A percentile compares a stretch with the other conserved stretches of the same genome.
Conservation (phyloP, 30 jellyfish, hydroid and myxozoan species). For the Hydra vulgaris region DNA sequence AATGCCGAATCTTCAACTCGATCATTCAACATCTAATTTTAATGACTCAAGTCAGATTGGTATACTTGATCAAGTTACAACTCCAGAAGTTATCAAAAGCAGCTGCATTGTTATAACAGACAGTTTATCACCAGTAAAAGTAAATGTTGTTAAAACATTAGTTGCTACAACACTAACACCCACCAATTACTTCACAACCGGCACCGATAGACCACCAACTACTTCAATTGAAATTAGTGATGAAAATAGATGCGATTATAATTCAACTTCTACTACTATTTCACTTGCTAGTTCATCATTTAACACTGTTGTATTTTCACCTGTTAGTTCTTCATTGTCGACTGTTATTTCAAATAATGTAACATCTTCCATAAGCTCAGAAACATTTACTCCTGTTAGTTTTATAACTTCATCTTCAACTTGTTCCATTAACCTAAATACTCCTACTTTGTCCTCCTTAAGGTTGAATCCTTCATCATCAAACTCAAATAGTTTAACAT, state of each 20-base stretch:
- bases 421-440: no score
- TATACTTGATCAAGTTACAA: background rate
- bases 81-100: background rate
- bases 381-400: no score
- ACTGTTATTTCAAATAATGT: background rate
- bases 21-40: no score
- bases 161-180: background rate
- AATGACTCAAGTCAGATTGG: no score
- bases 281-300: background rate
- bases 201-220: no score
- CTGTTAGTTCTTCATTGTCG: background rate
- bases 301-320: background rate
- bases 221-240: background rate
- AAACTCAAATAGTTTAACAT: no score
- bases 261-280: background rate
- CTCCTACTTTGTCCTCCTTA: no score
- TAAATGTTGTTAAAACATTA: background rate
- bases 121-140: background rate
- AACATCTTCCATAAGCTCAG: no score
- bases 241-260: background rate
- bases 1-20: background rate
- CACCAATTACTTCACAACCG: no score
- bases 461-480: no score
- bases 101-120: background rate
- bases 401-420: no score